Evolutionary conservation across 2,797 vertebrate genomes (phyloP), one percentile per base, ranked within the genome.

Genomic region (Silurus aristotelis): DNA sequence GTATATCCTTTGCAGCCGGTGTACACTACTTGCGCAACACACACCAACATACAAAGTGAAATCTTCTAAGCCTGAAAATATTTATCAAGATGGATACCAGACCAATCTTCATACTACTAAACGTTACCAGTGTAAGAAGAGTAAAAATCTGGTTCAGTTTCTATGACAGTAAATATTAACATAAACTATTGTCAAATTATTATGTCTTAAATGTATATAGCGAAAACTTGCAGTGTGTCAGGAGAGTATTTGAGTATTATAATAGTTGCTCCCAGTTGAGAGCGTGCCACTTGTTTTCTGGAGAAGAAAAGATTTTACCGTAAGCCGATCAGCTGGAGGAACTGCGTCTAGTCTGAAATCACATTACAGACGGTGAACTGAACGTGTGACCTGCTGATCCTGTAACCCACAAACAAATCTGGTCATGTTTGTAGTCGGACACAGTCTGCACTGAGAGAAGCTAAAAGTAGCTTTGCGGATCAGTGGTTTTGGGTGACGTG

Each of bases 401-500:
- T 38, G 17, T 4, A 19, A 55, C 63, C 63, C 8, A 12, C 63
- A 27, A n/a, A 56, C 80, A 56, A 31, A 81, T 56, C 80, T 56
- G 48, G 0, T 22, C 64, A 14, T 1, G 6, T 80, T 46, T 15
- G 13, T 15, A 14, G 14, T 52, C 1, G 27, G 66, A 67, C 38
- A 68, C 58, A 84, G 67, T 84, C 58, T 86, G 63, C 63, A 64
- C 82, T 64, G 27, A 78, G 27, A 78, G 17, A 78, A 61, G 27
- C 6, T 15, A 8, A 89, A 85, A 87, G 72, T 88, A 82, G 86
- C 43, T 89, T 86, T 89, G 87, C 87, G 75, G 89, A 89, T 91
- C 90, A 90, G 82, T 85, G 86, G 38, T 38, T 38, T 38, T 38
- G 38, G 38, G 38, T 38, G 38, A 38, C 66, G 76, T 61, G 2